phyloP scores from a whole-genome alignment of 2,888 invertebrate species.

The Drosophila acutilabella region DNA sequence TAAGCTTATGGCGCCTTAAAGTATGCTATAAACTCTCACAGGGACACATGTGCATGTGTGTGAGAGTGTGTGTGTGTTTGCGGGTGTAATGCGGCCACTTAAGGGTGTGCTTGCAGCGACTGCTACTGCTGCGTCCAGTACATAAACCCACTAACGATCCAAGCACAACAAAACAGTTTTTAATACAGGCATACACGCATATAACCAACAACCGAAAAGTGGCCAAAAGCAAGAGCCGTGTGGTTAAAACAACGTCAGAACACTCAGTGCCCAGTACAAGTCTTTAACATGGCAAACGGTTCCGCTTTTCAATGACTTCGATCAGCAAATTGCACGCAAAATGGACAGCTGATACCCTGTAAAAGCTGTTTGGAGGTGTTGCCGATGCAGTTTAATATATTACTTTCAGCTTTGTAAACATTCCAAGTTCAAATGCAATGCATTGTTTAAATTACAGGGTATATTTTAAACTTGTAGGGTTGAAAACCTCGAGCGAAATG shows the following conservation, averaged over 20 bases:
- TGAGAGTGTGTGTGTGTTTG: not conserved
- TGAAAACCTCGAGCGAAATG: not conserved
- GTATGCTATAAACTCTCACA: slow-evolving; percentile 68
- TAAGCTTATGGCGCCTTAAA: slow-evolving; percentile 77
- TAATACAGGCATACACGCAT: slow-evolving; percentile 50
- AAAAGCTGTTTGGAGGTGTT: not conserved
- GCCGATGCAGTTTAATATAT: not conserved
- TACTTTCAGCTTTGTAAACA: not conserved
- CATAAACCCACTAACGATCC: slow-evolving; percentile 49
- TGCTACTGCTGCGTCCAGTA: slow-evolving; percentile 17
- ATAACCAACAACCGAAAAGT: slow-evolving; percentile 43
- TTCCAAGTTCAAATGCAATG: not conserved
- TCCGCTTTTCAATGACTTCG: slow-evolving; percentile 7
- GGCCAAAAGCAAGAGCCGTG: slow-evolving; percentile 21
- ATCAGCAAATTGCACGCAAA: slow-evolving; percentile 20
- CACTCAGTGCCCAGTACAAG: not conserved
- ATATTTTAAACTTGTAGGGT: not conserved
- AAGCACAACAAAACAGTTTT: slow-evolving; percentile 55
- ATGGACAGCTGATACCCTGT: slow-evolving; percentile 16
- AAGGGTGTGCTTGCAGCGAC: slow-evolving; percentile 33
- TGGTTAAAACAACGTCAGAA: slow-evolving; percentile 16
- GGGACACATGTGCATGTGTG: slow-evolving; percentile 9
- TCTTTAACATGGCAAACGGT: slow-evolving; percentile 1
- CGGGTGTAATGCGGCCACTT: slow-evolving; percentile 41
- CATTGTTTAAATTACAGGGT: not conserved